A percentile compares a stretch with the other conserved stretches of the same genome.
phyloP scores from a whole-genome alignment of 2,888 invertebrate species.

The Teleiodes luculella region DNA sequence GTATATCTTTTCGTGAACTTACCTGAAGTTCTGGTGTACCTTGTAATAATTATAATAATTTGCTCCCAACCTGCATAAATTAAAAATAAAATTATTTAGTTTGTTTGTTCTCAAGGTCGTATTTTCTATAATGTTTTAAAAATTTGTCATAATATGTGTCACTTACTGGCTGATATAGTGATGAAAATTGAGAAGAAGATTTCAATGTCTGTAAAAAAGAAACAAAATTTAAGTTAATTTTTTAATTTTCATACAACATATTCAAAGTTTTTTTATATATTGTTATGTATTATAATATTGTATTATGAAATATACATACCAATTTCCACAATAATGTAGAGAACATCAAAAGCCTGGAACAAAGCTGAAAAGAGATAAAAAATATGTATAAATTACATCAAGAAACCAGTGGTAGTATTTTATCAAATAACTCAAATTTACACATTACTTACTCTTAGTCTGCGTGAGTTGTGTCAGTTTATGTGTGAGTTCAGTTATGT shows the following conservation, averaged over 20 bases:
- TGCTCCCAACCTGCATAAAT: neutral
- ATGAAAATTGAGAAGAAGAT: conserved; percentile 17
- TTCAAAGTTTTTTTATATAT: neutral
- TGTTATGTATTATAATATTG: neutral
- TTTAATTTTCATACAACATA: neutral
- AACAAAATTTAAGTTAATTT: neutral
- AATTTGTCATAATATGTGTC: neutral
- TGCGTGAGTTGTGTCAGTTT: conserved; percentile 1
- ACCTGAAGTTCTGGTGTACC: neutral
- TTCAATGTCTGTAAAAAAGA: conserved; percentile 41
- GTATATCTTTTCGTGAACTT: neutral
- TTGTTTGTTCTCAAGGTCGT: too few relatives aligned
- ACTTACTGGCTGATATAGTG: neutral
- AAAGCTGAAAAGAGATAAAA: neutral
- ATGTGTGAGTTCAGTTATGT: neutral
- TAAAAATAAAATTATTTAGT: neutral
- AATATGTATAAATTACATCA: neutral
- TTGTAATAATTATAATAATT: neutral
- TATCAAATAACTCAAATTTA: neutral
- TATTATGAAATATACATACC: conserved; percentile 23
- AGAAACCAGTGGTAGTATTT: neutral
- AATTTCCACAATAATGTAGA: neutral
- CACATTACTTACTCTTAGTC: neutral
- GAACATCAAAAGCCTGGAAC: neutral
- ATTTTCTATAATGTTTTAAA: neutral